phyloP scores from a whole-genome alignment of 2,888 invertebrate species.

The Caenorhabditis sp. region DNA sequence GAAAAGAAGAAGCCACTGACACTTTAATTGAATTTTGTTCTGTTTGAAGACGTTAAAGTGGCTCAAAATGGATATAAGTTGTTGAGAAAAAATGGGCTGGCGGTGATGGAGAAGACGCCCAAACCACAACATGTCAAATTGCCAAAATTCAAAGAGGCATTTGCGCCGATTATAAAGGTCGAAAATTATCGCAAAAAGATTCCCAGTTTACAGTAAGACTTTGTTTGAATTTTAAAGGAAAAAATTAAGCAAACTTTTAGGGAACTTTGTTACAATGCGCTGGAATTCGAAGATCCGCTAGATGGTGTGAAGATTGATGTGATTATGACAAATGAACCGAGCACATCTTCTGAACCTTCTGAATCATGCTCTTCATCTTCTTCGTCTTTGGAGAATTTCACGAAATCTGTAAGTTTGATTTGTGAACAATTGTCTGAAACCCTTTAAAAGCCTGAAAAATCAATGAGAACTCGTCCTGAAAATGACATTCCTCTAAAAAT shows the following conservation, averaged over 20 bases:
- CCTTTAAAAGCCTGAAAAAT: no score
- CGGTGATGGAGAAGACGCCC: conserved; percentile 10
- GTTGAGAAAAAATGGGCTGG: conserved; percentile 20
- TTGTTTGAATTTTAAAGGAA: neutral
- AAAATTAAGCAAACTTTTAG: neutral
- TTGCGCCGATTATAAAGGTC: neutral
- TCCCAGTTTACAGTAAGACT: neutral
- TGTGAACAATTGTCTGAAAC: no score
- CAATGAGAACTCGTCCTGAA: no score
- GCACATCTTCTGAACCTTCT: no score
- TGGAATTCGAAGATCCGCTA: neutral
- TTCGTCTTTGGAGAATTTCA: neutral
- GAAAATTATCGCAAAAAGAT: neutral
- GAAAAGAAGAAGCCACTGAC: neutral
- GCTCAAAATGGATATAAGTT: conserved; percentile 20
- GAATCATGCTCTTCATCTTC: neutral
- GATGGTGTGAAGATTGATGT: neutral
- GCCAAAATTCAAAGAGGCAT: neutral
- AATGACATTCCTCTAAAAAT: no score
- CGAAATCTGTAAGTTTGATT: no score
- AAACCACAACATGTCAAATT: conserved; percentile 13
- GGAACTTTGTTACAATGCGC: conserved; percentile 1
- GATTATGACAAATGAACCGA: neutral
- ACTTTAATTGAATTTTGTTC: neutral
- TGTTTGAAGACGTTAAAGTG: conserved; percentile 18